A percentile compares a stretch with the other conserved stretches of the same genome.
Evolutionary conservation across 2,797 vertebrate genomes (phyloP).

Genomic region (Carduelis carduelis): DNA sequence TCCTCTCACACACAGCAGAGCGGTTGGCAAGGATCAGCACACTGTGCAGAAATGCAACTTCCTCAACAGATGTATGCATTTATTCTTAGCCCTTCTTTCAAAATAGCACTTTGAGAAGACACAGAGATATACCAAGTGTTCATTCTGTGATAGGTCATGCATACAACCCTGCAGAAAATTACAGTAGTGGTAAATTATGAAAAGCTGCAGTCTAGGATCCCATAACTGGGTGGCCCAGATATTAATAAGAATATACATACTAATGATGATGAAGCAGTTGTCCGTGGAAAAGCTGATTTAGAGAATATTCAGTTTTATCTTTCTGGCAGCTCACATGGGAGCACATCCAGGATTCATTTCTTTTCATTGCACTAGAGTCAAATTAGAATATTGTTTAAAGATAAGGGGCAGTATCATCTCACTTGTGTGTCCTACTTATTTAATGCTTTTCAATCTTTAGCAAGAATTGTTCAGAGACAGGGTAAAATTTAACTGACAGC

Average conservation of each 20-base stretch:
- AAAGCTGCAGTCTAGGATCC: constrained; percentile 42
- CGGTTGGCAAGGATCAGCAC: neutral
- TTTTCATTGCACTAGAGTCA: constrained; percentile 44
- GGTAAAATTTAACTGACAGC: neutral
- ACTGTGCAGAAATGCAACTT: neutral
- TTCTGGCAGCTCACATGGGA: constrained; percentile 71
- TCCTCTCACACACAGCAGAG: neutral
- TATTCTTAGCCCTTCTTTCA: neutral
- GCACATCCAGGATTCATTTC: constrained; percentile 54
- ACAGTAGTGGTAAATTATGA: constrained; percentile 40
- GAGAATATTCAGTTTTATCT: constrained; percentile 72
- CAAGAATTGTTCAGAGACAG: constrained; percentile 15
- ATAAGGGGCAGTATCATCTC: constrained; percentile 68
- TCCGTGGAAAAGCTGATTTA: constrained; percentile 74
- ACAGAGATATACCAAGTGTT: neutral
- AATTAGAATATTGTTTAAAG: constrained; percentile 76
- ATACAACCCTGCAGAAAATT: constrained; percentile 11
- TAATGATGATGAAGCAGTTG: constrained; percentile 79
- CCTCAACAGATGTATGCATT: neutral
- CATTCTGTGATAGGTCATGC: constrained; percentile 19
- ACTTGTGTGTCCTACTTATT: constrained; percentile 71
- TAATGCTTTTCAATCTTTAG: constrained; percentile 63
- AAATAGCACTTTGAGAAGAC: neutral
- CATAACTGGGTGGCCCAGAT: constrained; percentile 68
- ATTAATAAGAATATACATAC: constrained; percentile 76